Percentiles rank a stretch among this genome's conserved stretches.
phyloP scores from a whole-genome alignment of 2,113 vertebrate species.

The Daboia siamensis region DNA sequence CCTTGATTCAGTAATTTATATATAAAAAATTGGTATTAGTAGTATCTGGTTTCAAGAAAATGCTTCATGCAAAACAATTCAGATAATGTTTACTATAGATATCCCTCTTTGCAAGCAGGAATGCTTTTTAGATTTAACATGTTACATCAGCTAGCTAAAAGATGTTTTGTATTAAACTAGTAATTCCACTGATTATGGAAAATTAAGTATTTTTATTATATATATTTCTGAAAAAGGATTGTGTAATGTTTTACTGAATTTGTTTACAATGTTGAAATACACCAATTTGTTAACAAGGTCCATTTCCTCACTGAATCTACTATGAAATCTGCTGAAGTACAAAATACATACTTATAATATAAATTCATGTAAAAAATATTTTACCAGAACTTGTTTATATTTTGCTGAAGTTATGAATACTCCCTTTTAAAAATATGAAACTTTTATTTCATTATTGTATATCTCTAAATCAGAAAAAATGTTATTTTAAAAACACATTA shows the following conservation, averaged over 20 bases:
- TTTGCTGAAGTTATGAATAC: neutral
- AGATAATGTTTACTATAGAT: neutral
- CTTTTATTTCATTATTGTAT: neutral
- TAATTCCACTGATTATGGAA: neutral
- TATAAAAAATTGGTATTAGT: neutral
- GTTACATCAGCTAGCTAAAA: conserved; percentile 10
- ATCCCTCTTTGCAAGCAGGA: neutral
- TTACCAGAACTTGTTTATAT: neutral
- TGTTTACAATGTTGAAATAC: conserved; percentile 35
- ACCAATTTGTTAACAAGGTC: neutral
- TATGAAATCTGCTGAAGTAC: conserved; percentile 10
- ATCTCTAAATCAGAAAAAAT: neutral
- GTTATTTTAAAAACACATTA: neutral
- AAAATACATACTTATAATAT: neutral
- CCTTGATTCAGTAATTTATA: neutral
- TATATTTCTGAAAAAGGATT: neutral
- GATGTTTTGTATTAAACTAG: conserved; percentile 15
- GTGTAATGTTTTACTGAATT: conserved; percentile 31
- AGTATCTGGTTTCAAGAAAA: neutral
- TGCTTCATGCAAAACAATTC: neutral
- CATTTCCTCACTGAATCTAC: conserved; percentile 39
- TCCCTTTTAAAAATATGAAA: neutral
- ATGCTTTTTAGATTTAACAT: neutral
- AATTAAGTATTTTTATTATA: conserved; percentile 32
- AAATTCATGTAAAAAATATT: neutral